Conservation (phyloP, 2,113 vertebrate genomes). For the Cairina moschata region DNA sequence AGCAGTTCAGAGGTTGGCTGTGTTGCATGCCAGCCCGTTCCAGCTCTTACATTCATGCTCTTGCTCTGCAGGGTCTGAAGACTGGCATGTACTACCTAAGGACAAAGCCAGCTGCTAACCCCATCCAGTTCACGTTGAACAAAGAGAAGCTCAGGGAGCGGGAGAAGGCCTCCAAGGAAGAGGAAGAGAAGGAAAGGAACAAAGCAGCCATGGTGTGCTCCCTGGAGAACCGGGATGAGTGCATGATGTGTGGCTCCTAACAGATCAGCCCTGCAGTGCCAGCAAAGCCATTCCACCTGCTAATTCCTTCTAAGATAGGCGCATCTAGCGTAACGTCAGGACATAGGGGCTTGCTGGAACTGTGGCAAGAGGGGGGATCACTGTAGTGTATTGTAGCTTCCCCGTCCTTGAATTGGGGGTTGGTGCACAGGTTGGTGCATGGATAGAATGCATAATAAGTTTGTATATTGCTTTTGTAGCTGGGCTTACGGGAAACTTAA, state of each 20-base stretch:
- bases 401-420: accelerated
- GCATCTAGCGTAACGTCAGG: background rate
- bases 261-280: background rate
- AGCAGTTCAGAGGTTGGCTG: background rate
- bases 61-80: conserved; percentile 87
- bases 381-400: background rate
- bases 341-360: background rate
- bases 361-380: background rate
- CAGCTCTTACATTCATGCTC: accelerated
- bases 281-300: background rate
- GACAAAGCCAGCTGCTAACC: conserved; percentile 94
- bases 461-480: background rate
- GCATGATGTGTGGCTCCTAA: conserved; percentile 95
- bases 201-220: conserved; percentile 95
- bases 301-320: background rate
- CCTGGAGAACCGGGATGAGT: conserved; percentile 92
- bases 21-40: accelerated
- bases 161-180: conserved; percentile 61
- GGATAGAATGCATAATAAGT: background rate
- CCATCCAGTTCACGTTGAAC: conserved; percentile 97
- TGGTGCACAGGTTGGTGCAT: background rate
- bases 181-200: conserved; percentile 86
- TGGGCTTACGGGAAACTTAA: background rate
- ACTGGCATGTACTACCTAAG: conserved; percentile 98
- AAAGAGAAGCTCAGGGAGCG: conserved; percentile 91